phyloP scores from a whole-genome alignment of 2,888 invertebrate species.

The Nebria salina region DNA sequence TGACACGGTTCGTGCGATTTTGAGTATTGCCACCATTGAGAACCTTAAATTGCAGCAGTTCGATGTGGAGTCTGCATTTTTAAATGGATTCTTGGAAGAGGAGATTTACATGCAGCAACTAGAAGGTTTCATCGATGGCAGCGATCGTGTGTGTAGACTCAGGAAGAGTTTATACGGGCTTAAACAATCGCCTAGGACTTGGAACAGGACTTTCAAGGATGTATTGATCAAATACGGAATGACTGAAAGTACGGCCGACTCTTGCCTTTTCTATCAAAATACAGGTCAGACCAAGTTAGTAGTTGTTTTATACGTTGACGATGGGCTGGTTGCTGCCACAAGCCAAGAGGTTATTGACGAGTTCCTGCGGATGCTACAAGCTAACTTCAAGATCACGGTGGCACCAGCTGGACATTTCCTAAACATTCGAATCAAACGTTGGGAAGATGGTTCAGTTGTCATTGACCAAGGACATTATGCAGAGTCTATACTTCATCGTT shows the following conservation, averaged over 20 bases:
- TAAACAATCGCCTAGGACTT: slow-evolving; percentile 29
- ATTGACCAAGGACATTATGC: slow-evolving; percentile 10
- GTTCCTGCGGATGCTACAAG: slow-evolving; percentile 40
- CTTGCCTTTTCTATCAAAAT: slow-evolving; percentile 51
- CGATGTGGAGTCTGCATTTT: slow-evolving; percentile 53
- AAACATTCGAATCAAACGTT: slow-evolving; percentile 44
- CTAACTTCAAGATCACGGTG: slow-evolving; percentile 28
- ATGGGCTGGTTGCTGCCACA: slow-evolving; percentile 50
- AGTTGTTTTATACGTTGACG: slow-evolving; percentile 53
- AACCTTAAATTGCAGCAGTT: slow-evolving; percentile 50
- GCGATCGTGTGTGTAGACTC: slow-evolving; percentile 13
- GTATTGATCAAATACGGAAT: slow-evolving; percentile 36
- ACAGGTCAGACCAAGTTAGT: slow-evolving; percentile 45
- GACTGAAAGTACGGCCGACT: slow-evolving; percentile 48
- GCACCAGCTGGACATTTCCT: slow-evolving; percentile 20
- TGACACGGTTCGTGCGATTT: slow-evolving; percentile 50
- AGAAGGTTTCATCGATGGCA: slow-evolving; percentile 52
- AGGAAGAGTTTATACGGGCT: no score
- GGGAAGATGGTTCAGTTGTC: slow-evolving; percentile 17
- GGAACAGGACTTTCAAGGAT: slow-evolving; percentile 52
- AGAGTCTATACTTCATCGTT: not conserved
- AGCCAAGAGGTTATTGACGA: slow-evolving; percentile 24
- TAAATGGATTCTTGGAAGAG: slow-evolving; percentile 53
- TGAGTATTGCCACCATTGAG: slow-evolving; percentile 50
- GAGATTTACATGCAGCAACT: slow-evolving; percentile 55